Evolutionary conservation across 2,113 vertebrate species (phyloP).

Genomic region (Apus apus): DNA sequence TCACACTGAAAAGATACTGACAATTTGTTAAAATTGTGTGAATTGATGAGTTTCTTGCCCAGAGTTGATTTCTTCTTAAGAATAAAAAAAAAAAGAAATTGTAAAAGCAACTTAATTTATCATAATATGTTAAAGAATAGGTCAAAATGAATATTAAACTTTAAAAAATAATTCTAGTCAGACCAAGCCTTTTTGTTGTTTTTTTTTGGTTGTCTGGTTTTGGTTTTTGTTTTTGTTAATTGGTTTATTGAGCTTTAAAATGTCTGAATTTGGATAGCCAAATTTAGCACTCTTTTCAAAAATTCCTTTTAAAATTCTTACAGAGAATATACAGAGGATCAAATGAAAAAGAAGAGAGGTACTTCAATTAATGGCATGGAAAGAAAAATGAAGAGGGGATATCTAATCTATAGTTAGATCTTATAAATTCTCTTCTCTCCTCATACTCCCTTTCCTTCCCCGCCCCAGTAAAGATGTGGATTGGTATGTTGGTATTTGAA

Average conservation of each 20-base stretch:
- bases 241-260: neutral
- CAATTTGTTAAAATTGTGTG: neutral
- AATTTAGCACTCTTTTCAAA: neutral
- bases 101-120: neutral
- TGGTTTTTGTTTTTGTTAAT: neutral
- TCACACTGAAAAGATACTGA: neutral
- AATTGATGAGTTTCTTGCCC: neutral
- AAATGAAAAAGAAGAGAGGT: neutral
- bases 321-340: neutral
- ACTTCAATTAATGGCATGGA: neutral
- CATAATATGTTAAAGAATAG: neutral
- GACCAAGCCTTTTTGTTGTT: neutral
- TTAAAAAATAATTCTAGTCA: neutral
- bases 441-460: neutral
- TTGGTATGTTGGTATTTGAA: conserved; percentile 49
- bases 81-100: neutral
- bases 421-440: neutral
- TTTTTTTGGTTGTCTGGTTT: too few relatives aligned
- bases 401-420: neutral
- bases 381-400: neutral
- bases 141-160: neutral
- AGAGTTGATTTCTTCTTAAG: neutral
- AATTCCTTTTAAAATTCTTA: neutral
- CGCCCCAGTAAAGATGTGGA: neutral
- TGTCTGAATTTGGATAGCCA: neutral